phyloP scores from a whole-genome alignment of 2,797 vertebrate species.

The Adrianichthys oophorus region DNA sequence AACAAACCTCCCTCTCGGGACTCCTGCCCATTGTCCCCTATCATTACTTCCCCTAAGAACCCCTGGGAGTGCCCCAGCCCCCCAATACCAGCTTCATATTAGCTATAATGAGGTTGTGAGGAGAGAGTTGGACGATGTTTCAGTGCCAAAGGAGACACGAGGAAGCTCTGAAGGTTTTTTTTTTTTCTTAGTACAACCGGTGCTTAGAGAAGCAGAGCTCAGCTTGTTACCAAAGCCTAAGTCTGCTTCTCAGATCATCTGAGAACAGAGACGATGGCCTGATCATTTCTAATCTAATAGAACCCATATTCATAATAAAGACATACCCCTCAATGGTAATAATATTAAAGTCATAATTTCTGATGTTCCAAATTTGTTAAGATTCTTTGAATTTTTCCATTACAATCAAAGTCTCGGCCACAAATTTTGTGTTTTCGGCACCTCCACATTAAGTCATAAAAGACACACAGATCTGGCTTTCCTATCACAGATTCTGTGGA shows the following conservation, averaged over 20 bases:
- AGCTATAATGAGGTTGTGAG: slow-evolving; percentile 62
- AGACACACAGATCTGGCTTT: too few relatives aligned
- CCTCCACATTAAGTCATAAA: too few relatives aligned
- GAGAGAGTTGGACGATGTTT: slow-evolving; percentile 39
- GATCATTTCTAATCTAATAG: too few relatives aligned
- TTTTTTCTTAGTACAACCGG: background rate
- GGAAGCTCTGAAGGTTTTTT: background rate
- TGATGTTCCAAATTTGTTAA: too few relatives aligned
- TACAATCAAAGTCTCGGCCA: too few relatives aligned
- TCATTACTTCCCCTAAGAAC: slow-evolving; percentile 70
- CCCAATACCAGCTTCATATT: slow-evolving; percentile 52
- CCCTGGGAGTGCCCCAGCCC: slow-evolving; percentile 37
- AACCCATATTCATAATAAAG: background rate
- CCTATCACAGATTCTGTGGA: too few relatives aligned
- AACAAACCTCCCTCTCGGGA: slow-evolving; percentile 65
- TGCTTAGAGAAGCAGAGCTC: slow-evolving; percentile 16
- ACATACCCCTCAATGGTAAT: background rate
- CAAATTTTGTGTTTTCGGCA: too few relatives aligned
- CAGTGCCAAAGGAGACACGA: slow-evolving; percentile 34
- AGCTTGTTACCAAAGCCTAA: slow-evolving; percentile 49
- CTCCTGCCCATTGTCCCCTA: slow-evolving; percentile 59
- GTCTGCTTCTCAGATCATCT: slow-evolving; percentile 40
- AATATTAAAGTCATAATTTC: too few relatives aligned
- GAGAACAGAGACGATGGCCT: slow-evolving; percentile 8
- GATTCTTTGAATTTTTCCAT: too few relatives aligned